These are phyloP conservation scores for Spilosoma lubricipeda DNA, from an alignment of 2,888 invertebrate genomes.

Conservation along the genomic window DNA sequence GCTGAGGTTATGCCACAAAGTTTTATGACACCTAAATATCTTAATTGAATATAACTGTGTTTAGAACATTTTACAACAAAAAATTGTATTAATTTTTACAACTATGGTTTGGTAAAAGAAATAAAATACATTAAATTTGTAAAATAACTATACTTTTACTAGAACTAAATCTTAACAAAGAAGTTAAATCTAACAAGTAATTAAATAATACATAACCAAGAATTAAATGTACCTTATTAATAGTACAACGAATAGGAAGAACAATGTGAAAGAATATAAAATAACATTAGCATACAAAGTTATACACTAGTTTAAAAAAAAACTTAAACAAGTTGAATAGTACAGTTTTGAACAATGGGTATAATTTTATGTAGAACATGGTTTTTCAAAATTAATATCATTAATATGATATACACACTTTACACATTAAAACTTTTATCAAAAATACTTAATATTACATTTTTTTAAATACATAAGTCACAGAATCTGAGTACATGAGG, in stretches of 20 bases:
- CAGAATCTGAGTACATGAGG: too few relatives aligned
- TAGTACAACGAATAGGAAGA: slow-evolving; percentile 21
- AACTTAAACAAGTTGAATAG: neutral
- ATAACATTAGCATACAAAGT: neutral
- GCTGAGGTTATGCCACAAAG: neutral
- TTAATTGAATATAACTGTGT: neutral
- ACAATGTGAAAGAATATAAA: neutral
- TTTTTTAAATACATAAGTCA: neutral
- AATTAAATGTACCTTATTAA: slow-evolving; percentile 27
- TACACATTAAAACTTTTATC: neutral
- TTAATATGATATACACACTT: neutral
- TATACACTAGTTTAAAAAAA: slow-evolving; percentile 2
- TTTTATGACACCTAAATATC: neutral
- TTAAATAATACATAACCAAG: neutral
- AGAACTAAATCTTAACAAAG: slow-evolving; percentile 27
- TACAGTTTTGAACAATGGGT: slow-evolving; percentile 1
- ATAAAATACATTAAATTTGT: slow-evolving; percentile 8
- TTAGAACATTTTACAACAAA: neutral
- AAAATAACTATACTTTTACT: slow-evolving; percentile 35
- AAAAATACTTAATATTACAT: neutral
- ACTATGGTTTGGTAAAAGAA: neutral
- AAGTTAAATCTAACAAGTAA: slow-evolving; percentile 14
- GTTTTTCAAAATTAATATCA: neutral
- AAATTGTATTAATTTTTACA: neutral
- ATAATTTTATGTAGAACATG: neutral